A percentile compares a stretch with the other conserved stretches of the same genome.
These are phyloP conservation scores for Erethizon dorsatum DNA, from an alignment of 2,797 vertebrate genomes.

Conservation along the genomic window DNA sequence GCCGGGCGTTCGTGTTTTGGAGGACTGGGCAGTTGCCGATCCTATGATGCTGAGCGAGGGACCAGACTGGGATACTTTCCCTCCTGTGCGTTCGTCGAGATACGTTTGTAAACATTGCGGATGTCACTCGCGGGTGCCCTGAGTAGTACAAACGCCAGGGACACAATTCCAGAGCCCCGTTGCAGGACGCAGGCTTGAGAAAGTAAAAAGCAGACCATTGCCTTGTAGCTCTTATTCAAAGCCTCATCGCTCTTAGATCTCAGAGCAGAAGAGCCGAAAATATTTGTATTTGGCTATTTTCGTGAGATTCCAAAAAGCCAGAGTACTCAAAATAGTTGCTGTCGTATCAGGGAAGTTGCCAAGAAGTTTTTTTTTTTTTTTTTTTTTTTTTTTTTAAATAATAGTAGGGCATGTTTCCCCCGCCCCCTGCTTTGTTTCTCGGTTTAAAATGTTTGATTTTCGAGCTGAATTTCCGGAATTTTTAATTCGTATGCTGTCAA, in stretches of 20 bases:
- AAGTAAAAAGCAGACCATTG: not conserved
- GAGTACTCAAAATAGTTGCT: not conserved
- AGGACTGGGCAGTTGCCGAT: not conserved
- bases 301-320: not conserved
- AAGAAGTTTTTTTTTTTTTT: not conserved
- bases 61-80: not conserved
- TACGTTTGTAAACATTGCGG: constrained; percentile 37
- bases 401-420: not conserved
- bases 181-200: not conserved
- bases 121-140: not conserved
- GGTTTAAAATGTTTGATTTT: constrained; percentile 35
- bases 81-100: not conserved
- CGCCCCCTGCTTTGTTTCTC: not conserved
- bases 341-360: not conserved
- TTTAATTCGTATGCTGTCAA: not conserved
- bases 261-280: not conserved
- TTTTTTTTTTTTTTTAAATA: not conserved
- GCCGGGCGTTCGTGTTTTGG: not conserved
- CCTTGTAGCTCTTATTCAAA: not conserved
- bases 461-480: constrained; percentile 5
- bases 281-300: not conserved
- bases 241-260: not conserved
- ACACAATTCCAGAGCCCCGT: not conserved
- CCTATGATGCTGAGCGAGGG: not conserved
- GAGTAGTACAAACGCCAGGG: not conserved